Conservation (phyloP, 1,140 invertebrate genomes). For the Polypedilum vanderplanki region DNA sequence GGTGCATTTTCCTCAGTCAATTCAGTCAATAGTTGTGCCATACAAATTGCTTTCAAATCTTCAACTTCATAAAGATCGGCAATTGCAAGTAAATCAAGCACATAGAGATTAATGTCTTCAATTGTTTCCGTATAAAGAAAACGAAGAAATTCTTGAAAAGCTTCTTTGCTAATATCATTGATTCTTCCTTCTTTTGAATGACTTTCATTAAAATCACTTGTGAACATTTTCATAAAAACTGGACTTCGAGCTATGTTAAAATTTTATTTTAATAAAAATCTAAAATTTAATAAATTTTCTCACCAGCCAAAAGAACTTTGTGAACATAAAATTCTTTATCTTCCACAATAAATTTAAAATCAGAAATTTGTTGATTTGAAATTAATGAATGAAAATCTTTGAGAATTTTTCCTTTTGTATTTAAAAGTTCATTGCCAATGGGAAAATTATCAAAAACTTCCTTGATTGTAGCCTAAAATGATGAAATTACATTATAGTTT, state of each 20-base stretch:
- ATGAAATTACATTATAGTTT: neutral
- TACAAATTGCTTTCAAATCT: conserved; percentile 4
- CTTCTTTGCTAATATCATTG: neutral
- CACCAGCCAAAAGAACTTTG: neutral
- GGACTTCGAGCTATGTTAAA: neutral
- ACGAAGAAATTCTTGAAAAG: neutral
- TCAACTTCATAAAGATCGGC: neutral
- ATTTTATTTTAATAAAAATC: neutral
- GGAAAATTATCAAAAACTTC: neutral
- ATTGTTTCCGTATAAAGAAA: conserved; percentile 5
- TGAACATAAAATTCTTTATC: neutral
- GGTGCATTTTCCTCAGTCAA: neutral
- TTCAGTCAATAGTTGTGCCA: neutral
- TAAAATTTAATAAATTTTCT: neutral
- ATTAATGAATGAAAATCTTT: conserved; percentile 3
- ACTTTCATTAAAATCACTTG: neutral
- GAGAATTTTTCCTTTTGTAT: conserved; percentile 13
- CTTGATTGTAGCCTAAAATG: neutral
- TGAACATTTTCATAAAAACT: conserved; percentile 15
- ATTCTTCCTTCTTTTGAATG: neutral
- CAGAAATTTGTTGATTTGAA: neutral
- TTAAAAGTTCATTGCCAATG: neutral
- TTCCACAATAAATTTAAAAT: conserved; percentile 20
- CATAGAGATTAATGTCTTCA: neutral
- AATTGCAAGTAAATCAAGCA: neutral